Evolutionary conservation across 2,797 vertebrate genomes (phyloP), one percentile per base, ranked within the genome.

Genomic region (Schizopygopsis pylzovi): DNA sequence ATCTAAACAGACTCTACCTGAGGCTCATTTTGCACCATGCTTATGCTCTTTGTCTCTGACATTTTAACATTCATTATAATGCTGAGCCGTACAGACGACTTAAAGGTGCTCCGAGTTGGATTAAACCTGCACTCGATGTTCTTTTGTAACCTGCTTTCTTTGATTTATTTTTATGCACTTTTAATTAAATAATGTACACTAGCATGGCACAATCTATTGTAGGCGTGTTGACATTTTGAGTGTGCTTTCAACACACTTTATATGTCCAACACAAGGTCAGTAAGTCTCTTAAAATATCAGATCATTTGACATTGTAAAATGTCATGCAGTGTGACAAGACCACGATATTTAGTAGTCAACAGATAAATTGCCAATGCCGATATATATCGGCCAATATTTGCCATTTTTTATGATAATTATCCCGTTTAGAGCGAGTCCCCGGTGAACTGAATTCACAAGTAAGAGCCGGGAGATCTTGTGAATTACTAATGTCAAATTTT

Each of bases 31-130:
- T 86, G 82, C 68, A 84, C 84, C 87, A 68, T 59, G 47, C 82
- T 87, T 82, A 67, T 72, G 82, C 80, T 81, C 89, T 83, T 82
- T 85, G 81, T 86, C 84, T 75, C 79, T 90, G 91, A 89, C 90
- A 91, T 92, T 91, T 89, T 28, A 90, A 76, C 13, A 89, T 90
- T 93, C 92, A 94, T 95, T 92, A 90, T 89, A 87, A 92, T 91
- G 91, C 90, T 73, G 61, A 79, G 5, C 68, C 18, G 49, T 83
- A 86, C 16, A 8, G 25, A 82, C 71, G 70, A 84, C 85, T 83
- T 73, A 83, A 78, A 91, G 85, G 90, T 89, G 85, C 88, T 87
- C 81, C 4, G 63, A 86, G 90, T 90, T 71, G 79, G 89, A 93
- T 93, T 91, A 92, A 86, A 81, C 79, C 79, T 1, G 73, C 22